Percentiles rank a stretch among this genome's conserved stretches.
Evolutionary conservation across 2,888 invertebrate genomes (phyloP).

Genomic region (Phorcus lineatus): DNA sequence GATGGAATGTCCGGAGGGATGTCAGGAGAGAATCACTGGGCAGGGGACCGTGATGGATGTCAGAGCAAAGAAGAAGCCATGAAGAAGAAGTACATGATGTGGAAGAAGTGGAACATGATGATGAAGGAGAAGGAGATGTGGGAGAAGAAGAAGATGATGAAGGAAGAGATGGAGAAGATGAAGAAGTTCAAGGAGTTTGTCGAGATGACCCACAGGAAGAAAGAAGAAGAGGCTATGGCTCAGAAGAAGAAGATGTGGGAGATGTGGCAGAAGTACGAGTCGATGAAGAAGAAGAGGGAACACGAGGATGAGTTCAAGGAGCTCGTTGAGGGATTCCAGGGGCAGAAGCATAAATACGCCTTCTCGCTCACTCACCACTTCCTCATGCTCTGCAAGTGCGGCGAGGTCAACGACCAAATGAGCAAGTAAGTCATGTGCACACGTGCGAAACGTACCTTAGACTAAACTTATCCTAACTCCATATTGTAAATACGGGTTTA

Average conservation of each 20-base stretch:
- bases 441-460: too few species aligned
- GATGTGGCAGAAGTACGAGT: neutral
- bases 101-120: neutral
- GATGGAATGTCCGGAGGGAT: neutral
- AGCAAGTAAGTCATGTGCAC: neutral
- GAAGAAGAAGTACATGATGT: neutral
- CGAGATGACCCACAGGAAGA: neutral
- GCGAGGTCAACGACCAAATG: neutral
- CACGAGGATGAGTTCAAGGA: neutral
- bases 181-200: slow-evolving; percentile 6
- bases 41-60: neutral
- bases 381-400: slow-evolving; percentile 25
- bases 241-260: slow-evolving; percentile 12
- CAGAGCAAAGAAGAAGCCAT: neutral
- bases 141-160: neutral
- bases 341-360: neutral
- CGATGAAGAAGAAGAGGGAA: slow-evolving; percentile 6
- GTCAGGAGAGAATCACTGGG: neutral
- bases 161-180: neutral
- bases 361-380: slow-evolving; percentile 11
- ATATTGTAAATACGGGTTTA: too few species aligned
- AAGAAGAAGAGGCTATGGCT: neutral
- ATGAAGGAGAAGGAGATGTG: neutral
- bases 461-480: too few species aligned
- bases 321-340: neutral